Base-by-base conservation (phyloP, 2,113 vertebrate genomes). In the Embiotoca jacksoni region DNA sequence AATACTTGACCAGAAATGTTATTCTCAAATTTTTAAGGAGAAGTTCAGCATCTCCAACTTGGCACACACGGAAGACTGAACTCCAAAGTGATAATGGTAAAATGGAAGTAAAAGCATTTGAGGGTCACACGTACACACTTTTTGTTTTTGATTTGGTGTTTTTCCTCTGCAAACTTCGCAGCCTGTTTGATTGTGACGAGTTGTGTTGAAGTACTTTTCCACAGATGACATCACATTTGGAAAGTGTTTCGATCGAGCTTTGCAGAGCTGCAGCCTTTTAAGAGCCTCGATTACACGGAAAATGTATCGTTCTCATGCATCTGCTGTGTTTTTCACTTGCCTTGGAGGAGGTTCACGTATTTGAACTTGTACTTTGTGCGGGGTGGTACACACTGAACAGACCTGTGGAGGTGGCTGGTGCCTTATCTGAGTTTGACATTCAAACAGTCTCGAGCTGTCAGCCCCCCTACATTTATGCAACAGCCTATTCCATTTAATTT, bases 401-500 rank as follows among this genome's bases (percentile, higher is more conserved):
- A 72, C 79, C 62, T 84, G 88, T 49, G 89, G 78, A 89, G 88
- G 81, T 87, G 89, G 73, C 37, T 78, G 62, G 54, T 39, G 61
- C 55, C 78, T 90, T 84, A 88, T 91, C 87, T 85, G 58, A 69
- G 75, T 79, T 80, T 85, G 85, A 91, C 90, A 90, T 89, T 91
- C 79, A 83, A 75, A 50, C 54, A 13, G 62, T 72, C 68, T 80
- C 7, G 1, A 88, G 68, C 47, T 59, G 55, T 75, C 72, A 72
- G 54, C 73, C 81, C 72, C 54, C 79, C 32, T 60, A 47, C 3
- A 5, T 85, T 86, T 83, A 50, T 82, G 76, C 76, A 85, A 69
- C 55, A 64, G n/a, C 59, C 15, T 59, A 60, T 76, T 82, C 57
- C 52, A 64, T 66, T 72, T 76, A 69, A 16, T 58, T 67, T 69